Evolutionary conservation across 2,797 vertebrate genomes (phyloP), one percentile per base, ranked within the genome.

Genomic region (Austrolebias charrua): DNA sequence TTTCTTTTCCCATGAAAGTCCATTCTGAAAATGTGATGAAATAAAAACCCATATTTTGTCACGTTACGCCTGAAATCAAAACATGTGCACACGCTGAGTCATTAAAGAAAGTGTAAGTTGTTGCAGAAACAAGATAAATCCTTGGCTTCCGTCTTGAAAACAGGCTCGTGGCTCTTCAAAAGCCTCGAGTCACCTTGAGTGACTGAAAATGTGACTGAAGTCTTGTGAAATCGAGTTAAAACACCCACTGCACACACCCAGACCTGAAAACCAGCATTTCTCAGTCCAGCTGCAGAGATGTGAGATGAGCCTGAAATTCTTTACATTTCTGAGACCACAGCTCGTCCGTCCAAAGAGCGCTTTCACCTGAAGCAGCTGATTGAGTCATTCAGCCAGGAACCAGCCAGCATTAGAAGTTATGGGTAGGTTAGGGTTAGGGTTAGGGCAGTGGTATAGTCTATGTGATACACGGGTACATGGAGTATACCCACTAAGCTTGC

Each of bases 381-480:
- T 65, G 43, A 50, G 13, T 40, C 52, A 43, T 52, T 44, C 12
- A 42, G 10, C 55, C 48, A 47, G 14, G 16, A 57, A 57, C 1
- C 13, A n/a, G 12, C 8, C 31, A 33, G 31, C 6, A 4, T 43
- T 24, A 24, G 24, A 24, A 1, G 24, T 24, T 24, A 24, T 24
- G 1, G 24, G 24, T 24, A 24, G 24, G 24, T 24, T 24, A 24
- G 24, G 24, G 24, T 24, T 24, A 24, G 24, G 24, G 24, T 24
- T 24, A 24, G 24, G 24, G 24, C 24, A 24, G 24, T 24, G 24
- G 24, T 24, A 3, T 24, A 24, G 24, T 24, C 24, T 24, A 24
- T 24, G 24, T 24, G 24, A 24, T 24, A 24, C 3, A 3, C 24
- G 24, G 24, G 24, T 24, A 24, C 24, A 24, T 3, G 24, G 24